Percentiles rank a stretch among this genome's conserved stretches.
phyloP scores from a whole-genome alignment of 2,113 vertebrate species.

The Ceuthmochares aereus region DNA sequence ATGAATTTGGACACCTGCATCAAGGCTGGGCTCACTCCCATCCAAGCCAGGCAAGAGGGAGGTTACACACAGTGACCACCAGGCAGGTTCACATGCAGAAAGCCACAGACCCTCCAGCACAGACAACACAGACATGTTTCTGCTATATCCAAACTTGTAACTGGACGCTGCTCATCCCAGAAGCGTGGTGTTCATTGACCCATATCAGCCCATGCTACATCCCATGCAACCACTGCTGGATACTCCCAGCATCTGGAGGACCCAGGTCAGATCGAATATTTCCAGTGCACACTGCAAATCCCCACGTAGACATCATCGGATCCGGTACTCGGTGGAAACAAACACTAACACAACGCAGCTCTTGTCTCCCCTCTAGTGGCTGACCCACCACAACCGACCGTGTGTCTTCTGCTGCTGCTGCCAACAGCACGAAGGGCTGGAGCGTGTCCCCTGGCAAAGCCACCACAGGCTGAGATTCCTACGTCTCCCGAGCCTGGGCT shows the following conservation, averaged over 20 bases:
- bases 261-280: accelerated
- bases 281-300: accelerated
- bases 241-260: not conserved
- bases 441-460: not conserved
- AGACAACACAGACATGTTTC: accelerated
- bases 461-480: accelerated
- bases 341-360: not conserved
- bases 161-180: accelerated
- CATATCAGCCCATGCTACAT: accelerated
- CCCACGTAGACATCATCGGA: accelerated
- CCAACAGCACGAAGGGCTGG: not conserved
- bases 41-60: not conserved
- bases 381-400: not conserved
- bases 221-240: accelerated
- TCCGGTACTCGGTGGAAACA: accelerated
- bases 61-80: accelerated
- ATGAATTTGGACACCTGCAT: not conserved
- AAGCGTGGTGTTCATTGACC: accelerated
- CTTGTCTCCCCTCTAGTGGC: conserved; percentile 63
- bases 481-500: not conserved
- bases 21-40: not conserved
- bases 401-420: not conserved
- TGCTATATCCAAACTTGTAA: accelerated
- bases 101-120: not conserved
- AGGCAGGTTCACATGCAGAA: not conserved